Percentiles rank a stretch among this genome's conserved stretches.
phyloP scores from a whole-genome alignment of 1,140 invertebrate species.

The Drosophila suzukii region DNA sequence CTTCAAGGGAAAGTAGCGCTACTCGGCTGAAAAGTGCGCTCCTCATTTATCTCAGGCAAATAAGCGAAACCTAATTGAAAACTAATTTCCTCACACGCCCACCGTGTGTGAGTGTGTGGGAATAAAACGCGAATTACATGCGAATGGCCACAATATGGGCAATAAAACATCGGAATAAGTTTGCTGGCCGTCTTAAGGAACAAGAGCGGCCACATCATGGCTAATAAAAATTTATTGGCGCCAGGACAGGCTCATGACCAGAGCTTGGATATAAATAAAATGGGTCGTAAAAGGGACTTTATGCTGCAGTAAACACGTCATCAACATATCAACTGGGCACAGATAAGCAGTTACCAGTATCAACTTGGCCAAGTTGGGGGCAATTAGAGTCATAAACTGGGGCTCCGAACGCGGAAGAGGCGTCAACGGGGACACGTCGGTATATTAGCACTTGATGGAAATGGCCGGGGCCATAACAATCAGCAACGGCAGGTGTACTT shows the following conservation, averaged over 20 bases:
- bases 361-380: slow-evolving; percentile 63
- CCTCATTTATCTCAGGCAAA: slow-evolving; percentile 19
- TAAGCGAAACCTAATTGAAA: slow-evolving; percentile 71
- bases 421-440: slow-evolving; percentile 58
- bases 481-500: slow-evolving; percentile 46
- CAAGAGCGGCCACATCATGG: slow-evolving; percentile 75
- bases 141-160: slow-evolving; percentile 73
- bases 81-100: slow-evolving; percentile 62
- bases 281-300: slow-evolving; percentile 80
- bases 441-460: slow-evolving; percentile 51
- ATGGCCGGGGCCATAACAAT: slow-evolving; percentile 45
- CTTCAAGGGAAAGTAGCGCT: not conserved
- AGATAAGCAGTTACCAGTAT: slow-evolving; percentile 79
- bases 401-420: slow-evolving; percentile 77
- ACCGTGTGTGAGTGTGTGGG: slow-evolving; percentile 27
- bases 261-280: slow-evolving; percentile 77
- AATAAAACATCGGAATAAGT: slow-evolving; percentile 81
- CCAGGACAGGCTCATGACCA: slow-evolving; percentile 63
- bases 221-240: slow-evolving; percentile 83
- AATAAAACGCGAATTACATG: slow-evolving; percentile 75
- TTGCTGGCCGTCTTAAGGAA: slow-evolving; percentile 58
- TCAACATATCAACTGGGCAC: slow-evolving; percentile 81
- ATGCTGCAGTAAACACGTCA: slow-evolving; percentile 82
- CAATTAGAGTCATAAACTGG: slow-evolving; percentile 79
- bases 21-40: not conserved